Percentiles rank a stretch among this genome's conserved stretches.
These are phyloP conservation scores for Drosophila simulans DNA, from an alignment of 1,140 invertebrate species.

Conservation along the genomic window DNA sequence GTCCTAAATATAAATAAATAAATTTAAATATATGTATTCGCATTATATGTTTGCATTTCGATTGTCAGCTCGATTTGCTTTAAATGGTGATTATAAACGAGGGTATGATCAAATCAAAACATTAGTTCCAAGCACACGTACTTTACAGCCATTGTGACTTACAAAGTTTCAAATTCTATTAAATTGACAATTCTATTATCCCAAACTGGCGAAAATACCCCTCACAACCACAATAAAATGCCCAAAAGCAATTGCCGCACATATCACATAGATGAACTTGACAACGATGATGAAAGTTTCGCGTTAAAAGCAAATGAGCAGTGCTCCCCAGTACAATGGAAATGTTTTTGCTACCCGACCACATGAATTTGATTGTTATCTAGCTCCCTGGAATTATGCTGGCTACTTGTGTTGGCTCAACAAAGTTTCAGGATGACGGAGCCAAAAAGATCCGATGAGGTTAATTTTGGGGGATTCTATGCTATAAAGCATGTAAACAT, in stretches of 20 bases:
- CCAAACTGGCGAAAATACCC: neutral
- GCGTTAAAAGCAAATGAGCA: constrained; percentile 33
- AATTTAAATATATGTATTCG: too few species aligned
- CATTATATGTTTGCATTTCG: too few species aligned
- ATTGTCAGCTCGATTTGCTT: too few species aligned
- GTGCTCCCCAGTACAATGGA: constrained; percentile 21
- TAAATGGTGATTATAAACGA: neutral
- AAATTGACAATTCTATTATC: constrained; percentile 22
- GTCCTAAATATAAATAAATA: neutral
- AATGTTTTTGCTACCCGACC: constrained; percentile 9
- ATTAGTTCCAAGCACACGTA: neutral
- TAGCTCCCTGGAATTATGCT: constrained; percentile 26
- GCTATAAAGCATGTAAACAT: constrained; percentile 4
- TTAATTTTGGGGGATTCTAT: constrained; percentile 6
- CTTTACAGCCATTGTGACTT: constrained; percentile 8
- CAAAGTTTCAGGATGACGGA: constrained; percentile 10
- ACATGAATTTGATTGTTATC: constrained; percentile 26
- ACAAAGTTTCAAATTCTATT: constrained; percentile 15
- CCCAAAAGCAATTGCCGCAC: constrained; percentile 42
- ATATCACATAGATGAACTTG: constrained; percentile 40
- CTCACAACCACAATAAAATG: constrained; percentile 23
- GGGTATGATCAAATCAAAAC: neutral
- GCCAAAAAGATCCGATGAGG: constrained; percentile 3
- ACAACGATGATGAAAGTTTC: constrained; percentile 48
- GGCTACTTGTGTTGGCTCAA: constrained; percentile 12